These are phyloP conservation scores for Dorcus parallelipipedus DNA, from an alignment of 2,888 invertebrate species.

Conservation along the genomic window DNA sequence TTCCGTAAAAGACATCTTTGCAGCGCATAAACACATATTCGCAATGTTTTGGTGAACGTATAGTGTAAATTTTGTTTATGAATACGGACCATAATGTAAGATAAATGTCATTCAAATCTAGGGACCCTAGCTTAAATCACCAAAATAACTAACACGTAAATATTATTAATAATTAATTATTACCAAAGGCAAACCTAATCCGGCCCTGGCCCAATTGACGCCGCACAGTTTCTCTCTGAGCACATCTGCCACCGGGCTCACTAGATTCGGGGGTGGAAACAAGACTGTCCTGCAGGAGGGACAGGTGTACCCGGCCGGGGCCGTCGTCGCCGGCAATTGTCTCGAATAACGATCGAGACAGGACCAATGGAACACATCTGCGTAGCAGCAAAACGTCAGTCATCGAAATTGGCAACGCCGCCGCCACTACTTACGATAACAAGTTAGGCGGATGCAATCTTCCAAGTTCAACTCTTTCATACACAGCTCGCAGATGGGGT, in stretches of 20 bases:
- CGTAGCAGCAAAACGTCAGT: constrained; percentile 28
- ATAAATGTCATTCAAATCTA: neutral
- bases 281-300: constrained; percentile 81
- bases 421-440: constrained; percentile 76
- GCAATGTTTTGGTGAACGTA: too few species aligned
- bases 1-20: too few species aligned
- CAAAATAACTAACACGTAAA: too few species aligned
- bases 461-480: constrained; percentile 73
- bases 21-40: too few species aligned
- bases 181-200: constrained; percentile 90
- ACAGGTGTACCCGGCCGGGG: constrained; percentile 92
- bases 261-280: constrained; percentile 81
- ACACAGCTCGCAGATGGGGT: constrained; percentile 90
- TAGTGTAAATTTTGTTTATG: too few species aligned
- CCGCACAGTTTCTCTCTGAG: constrained; percentile 79
- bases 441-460: constrained; percentile 84
- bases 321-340: constrained; percentile 84
- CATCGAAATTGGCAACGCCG: neutral
- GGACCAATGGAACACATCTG: constrained; percentile 96
- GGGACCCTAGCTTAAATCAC: neutral
- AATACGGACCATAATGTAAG: too few species aligned
- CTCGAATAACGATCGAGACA: constrained; percentile 86
- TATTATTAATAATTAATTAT: constrained; percentile 18
- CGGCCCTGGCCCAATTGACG: constrained; percentile 95
- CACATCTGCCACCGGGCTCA: constrained; percentile 90